Base-by-base conservation (phyloP, 2,888 invertebrate genomes). In the Hirudinaria manillensis region DNA sequence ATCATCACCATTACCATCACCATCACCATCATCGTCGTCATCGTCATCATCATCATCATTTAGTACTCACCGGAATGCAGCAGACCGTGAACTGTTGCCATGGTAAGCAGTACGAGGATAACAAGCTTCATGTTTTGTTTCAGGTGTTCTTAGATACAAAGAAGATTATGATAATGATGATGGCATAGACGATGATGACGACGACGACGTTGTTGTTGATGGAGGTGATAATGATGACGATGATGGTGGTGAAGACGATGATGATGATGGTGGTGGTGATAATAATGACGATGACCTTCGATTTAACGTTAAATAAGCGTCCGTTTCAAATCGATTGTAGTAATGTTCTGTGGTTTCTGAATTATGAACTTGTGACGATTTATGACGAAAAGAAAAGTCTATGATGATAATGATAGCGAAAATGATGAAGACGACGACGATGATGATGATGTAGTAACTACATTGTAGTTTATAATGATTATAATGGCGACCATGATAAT, bases 21-120 rank as follows among this genome's bases (percentile, higher is more conserved):
- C 74, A 36, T 67, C 74, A 74, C 34, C 74, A 74, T 67, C 66
- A 74, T 67, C 66, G 36, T 65, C 67, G 36, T 19, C 67, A 74
- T 67, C 51, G 67, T 67, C 67, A 74, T 24, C 74, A 67, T 45
- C 67, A 74, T 36, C 74, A 74, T 36, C 74, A 74, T 45, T 66
- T 24, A 7, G n/a, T 27, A 61, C 61, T 61, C 29, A 61, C 61
- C 61, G 7, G 61, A 61, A n/a, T 61, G 61, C 61, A 61, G 6
- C 61, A 24, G 21, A 16, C 61, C 61, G 29, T 61, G 61, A 27
- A 16, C 61, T 6, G 61, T 61, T 29, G 29, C 61, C 1, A 61
- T 61, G 61, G 61, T 61, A 16, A 61, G 21, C 6, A 61, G 61
- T 7, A 61, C n/a, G 13, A 7, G n/a, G 24, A 61, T 10, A 61